Base-by-base conservation (phyloP, 2,888 invertebrate species). In the Germaria angustata region DNA sequence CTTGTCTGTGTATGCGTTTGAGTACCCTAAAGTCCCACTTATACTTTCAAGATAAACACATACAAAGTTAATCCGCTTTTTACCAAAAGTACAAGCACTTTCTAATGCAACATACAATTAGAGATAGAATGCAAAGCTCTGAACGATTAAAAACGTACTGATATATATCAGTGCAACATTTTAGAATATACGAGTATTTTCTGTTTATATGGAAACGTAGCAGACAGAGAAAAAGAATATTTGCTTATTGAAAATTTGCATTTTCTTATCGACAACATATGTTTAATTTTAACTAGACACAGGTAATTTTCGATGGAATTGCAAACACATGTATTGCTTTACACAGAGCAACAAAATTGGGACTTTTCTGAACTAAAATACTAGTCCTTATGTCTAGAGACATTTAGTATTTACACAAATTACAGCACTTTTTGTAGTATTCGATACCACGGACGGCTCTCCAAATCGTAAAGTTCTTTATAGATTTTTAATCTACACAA, bases 51-150 rank as follows among this genome's bases (percentile, higher is more conserved):
- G 2, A 69, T 3, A 28, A n/a, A 39, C n/a, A 24, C 39, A 61
- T 22, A 15, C 17, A 44, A n/a, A n/a, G n/a, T n/a, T 51, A 61
- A 61, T 72, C 49, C 49, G 24, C 51, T 61, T 61, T 59, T 61
- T 20, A 7, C 20, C 6, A 24, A n/a, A 28, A 20, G 9, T n/a
- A 24, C 53, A 51, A 15, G 24, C 11, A 32, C 15, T 28, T 11
- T 46, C 51, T 32, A 53, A 51, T 20, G 73, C 28, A 72, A 72
- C 24, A 51, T 28, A 39, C 72, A 61, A 61, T 72, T 72, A 72
- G 36, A 51, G 39, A n/a, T 39, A 39, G 61, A 72, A 39, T 72
- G 61, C 49, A 61, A 61, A 51, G 39, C 61, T 61, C 61, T 49
- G n/a, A 72, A 28, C 39, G 51, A 46, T 13, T n/a, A n/a, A n/a